A percentile compares a stretch with the other conserved stretches of the same genome.
Evolutionary conservation across 2,113 vertebrate species (phyloP).

Genomic region (Vulpes lagopus): DNA sequence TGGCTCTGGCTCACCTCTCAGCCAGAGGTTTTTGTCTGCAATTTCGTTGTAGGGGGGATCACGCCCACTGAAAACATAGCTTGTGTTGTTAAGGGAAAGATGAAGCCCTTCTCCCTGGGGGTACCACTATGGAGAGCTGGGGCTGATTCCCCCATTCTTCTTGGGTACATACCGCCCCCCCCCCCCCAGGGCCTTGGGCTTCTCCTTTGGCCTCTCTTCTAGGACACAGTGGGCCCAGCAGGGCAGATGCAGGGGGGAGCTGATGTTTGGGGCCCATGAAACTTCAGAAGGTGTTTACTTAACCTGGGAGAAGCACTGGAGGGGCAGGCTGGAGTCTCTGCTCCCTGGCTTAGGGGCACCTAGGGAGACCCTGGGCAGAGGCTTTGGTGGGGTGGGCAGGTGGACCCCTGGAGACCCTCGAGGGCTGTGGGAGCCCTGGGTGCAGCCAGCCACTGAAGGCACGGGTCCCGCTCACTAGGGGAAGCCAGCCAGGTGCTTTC

Average conservation of each 20-base stretch:
- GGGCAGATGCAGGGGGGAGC: neutral
- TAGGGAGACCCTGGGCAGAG: neutral
- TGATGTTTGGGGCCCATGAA: neutral
- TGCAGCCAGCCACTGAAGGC: neutral
- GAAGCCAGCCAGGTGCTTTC: neutral
- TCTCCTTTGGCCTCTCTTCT: neutral
- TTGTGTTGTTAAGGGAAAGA: rapidly evolving
- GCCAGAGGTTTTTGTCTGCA: rapidly evolving
- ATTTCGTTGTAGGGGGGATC: rapidly evolving
- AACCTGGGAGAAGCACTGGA: neutral
- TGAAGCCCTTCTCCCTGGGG: rapidly evolving
- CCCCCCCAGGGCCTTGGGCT: neutral
- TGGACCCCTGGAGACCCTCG: neutral
- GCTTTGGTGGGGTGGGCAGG: neutral
- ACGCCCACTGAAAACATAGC: rapidly evolving
- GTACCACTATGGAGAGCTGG: rapidly evolving
- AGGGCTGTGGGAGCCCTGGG: rapidly evolving
- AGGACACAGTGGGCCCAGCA: neutral
- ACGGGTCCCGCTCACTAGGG: too few species aligned
- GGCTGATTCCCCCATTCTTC: rapidly evolving
- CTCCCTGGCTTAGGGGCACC: neutral
- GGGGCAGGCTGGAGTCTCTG: neutral
- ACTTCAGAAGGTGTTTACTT: neutral
- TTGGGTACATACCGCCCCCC: neutral
- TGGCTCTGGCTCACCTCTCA: rapidly evolving